Base-by-base conservation (phyloP, 2,888 invertebrate genomes). In the Notocelia uddmanniana region DNA sequence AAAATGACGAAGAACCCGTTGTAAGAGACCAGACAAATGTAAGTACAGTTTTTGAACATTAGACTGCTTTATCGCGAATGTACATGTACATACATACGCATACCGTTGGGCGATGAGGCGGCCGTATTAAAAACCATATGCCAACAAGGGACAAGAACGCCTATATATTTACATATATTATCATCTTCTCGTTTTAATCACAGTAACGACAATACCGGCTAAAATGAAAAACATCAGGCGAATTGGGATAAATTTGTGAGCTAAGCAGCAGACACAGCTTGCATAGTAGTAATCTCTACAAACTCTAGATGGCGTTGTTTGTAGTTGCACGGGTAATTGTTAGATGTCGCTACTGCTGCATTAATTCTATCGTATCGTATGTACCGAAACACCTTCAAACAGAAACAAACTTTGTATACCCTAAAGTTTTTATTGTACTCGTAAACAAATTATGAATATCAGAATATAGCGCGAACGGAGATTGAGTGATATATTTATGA, bases 1-100 rank as follows among this genome's bases (percentile, higher is more conserved):
- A 83, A 73, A 86, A 81, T 78, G 86, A 90, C 41, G 82, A 74
- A 74, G 86, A 87, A 63, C 76, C 81, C 6, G 85, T 83, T 45
- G 76, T 83, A 73, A 85, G 80, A 58, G 88, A 88, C 68, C 72
- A 79, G 11, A 75, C 80, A 68, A 83, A 80, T 74, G 90, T 90
- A 85, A 89, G 90, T 74, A 60, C 31, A 37, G n/a, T 34, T 48
- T 23, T 15, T 45, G 31, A n/a, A n/a, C n/a, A 57, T 2, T 57
- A 18, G n/a, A 8, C 11, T 55, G 26, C 15, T 3, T 55, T 8
- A 13, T n/a, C 15, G 23, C 34, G 21, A 50, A 41, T 37, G 23
- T 63, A 41, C 15, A 26, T 26, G 5, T 26, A 3, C 5, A 5
- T 3, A n/a, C n/a, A n/a, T n/a, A n/a, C n/a, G n/a, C n/a, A n/a